Evolutionary conservation across 2,888 invertebrate species (phyloP).

Genomic region (Brenthis ino): DNA sequence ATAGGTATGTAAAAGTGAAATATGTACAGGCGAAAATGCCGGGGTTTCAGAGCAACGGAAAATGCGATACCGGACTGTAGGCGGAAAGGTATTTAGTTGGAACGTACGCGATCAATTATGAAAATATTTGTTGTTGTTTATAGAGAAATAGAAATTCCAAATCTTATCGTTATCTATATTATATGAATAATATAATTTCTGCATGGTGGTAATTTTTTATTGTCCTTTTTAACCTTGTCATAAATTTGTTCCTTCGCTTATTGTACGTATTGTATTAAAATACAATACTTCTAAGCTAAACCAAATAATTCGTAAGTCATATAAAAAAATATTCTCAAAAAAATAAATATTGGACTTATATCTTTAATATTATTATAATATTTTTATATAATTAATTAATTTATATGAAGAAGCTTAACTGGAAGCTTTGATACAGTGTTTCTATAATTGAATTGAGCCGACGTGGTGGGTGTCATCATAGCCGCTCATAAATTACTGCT

Average conservation of each 20-base stretch:
- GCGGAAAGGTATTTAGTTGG: slow-evolving; percentile 37
- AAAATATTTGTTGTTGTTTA: slow-evolving; percentile 31
- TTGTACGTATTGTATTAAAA: too few species aligned
- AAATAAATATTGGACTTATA: too few species aligned
- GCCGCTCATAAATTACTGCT: slow-evolving; percentile 50
- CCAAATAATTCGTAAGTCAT: too few species aligned
- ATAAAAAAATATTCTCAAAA: too few species aligned
- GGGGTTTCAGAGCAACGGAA: slow-evolving; percentile 47
- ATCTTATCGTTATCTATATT: not conserved
- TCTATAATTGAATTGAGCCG: slow-evolving; percentile 57
- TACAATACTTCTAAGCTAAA: too few species aligned
- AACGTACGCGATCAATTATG: slow-evolving; percentile 41
- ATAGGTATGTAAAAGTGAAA: slow-evolving; percentile 43
- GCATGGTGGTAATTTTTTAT: too few species aligned
- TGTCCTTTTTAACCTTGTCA: too few species aligned
- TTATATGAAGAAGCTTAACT: not conserved
- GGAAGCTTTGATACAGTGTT: slow-evolving; percentile 17
- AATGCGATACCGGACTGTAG: slow-evolving; percentile 47
- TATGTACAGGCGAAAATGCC: slow-evolving; percentile 42
- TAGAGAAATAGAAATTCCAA: not conserved
- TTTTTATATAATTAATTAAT: too few species aligned
- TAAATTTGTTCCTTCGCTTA: too few species aligned
- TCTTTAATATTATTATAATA: too few species aligned
- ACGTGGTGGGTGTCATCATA: slow-evolving; percentile 51
- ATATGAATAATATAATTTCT: not conserved